phyloP scores from a whole-genome alignment of 2,797 vertebrate genomes.

The Cirrhinus molitorella region DNA sequence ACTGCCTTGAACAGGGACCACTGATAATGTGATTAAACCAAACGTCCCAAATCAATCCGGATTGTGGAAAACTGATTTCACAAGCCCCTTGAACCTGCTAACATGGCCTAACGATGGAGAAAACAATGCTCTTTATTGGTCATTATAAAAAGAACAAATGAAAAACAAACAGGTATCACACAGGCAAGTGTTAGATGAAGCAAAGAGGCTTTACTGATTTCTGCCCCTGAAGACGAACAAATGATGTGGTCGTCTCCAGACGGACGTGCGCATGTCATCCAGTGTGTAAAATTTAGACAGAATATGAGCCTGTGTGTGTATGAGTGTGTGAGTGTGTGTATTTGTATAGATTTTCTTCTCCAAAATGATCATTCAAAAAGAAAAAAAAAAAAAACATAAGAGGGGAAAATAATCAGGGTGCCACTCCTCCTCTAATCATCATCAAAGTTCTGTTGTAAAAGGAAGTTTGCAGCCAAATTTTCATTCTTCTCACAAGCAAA shows the following conservation, averaged over 20 bases:
- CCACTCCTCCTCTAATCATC: slow-evolving; percentile 87
- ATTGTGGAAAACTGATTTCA: slow-evolving; percentile 68
- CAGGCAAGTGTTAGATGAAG: slow-evolving; percentile 75
- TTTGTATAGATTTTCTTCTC: slow-evolving; percentile 54
- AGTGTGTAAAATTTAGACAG: slow-evolving; percentile 82
- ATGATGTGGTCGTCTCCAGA: slow-evolving; percentile 68
- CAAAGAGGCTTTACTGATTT: slow-evolving; percentile 77
- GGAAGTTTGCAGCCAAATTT: slow-evolving; percentile 98
- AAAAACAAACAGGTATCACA: slow-evolving; percentile 24
- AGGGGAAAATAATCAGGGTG: slow-evolving; percentile 64
- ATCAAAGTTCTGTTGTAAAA: slow-evolving; percentile 98
- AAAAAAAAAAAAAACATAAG: slow-evolving; percentile 72
- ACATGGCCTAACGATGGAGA: slow-evolving; percentile 67
- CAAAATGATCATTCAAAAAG: slow-evolving; percentile 80
- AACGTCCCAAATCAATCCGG: slow-evolving; percentile 31
- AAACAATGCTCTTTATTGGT: slow-evolving; percentile 52
- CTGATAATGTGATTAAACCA: slow-evolving; percentile 39
- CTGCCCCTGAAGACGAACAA: slow-evolving; percentile 75
- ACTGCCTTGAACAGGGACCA: slow-evolving; percentile 44
- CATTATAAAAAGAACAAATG: slow-evolving; percentile 30
- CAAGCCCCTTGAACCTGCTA: slow-evolving; percentile 71
- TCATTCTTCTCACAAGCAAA: slow-evolving; percentile 99
- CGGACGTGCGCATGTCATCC: slow-evolving; percentile 76
- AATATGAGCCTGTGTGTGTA: slow-evolving; percentile 74
- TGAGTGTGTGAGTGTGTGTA: slow-evolving; percentile 37